Evolutionary conservation across 2,888 invertebrate genomes (phyloP).

Genomic region (Meiosimyza platycephala): DNA sequence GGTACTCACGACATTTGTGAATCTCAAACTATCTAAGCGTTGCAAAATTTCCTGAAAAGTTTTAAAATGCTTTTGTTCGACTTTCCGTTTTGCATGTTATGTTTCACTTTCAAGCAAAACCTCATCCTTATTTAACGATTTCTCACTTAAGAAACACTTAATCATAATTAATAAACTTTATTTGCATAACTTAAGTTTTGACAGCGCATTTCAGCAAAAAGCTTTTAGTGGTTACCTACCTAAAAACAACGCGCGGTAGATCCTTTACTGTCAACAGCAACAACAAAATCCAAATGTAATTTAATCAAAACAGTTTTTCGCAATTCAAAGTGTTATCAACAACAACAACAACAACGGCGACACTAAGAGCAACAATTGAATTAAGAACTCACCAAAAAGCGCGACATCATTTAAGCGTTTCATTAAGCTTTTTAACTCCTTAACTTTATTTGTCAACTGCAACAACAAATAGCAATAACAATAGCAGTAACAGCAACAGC

Average conservation of each 20-base stretch:
- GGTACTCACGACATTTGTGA: too few relatives aligned
- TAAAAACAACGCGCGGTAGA: too few relatives aligned
- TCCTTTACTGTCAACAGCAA: too few relatives aligned
- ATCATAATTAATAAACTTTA: conserved; percentile 8
- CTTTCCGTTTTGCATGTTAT: too few relatives aligned
- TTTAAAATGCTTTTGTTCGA: too few relatives aligned
- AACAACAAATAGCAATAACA: conserved; percentile 9
- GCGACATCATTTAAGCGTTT: not conserved
- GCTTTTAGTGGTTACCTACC: not conserved
- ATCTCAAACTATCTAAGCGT: too few relatives aligned
- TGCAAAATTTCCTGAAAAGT: too few relatives aligned
- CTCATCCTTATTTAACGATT: too few relatives aligned
- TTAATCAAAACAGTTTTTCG: too few relatives aligned
- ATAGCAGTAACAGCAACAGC: not conserved
- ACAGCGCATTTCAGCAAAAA: conserved; percentile 7
- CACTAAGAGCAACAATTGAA: not conserved
- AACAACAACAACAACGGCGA: conserved; percentile 9
- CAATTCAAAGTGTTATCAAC: too few relatives aligned
- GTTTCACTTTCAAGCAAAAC: too few relatives aligned
- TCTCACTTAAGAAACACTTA: not conserved
- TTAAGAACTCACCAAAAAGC: not conserved
- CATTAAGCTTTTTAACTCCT: conserved; percentile 8
- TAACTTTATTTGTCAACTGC: conserved; percentile 18
- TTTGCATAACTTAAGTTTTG: not conserved
- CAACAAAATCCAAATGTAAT: too few relatives aligned